Conservation (phyloP, 64 coral and sea anemone genomes). For the Platygyra sinensis region DNA sequence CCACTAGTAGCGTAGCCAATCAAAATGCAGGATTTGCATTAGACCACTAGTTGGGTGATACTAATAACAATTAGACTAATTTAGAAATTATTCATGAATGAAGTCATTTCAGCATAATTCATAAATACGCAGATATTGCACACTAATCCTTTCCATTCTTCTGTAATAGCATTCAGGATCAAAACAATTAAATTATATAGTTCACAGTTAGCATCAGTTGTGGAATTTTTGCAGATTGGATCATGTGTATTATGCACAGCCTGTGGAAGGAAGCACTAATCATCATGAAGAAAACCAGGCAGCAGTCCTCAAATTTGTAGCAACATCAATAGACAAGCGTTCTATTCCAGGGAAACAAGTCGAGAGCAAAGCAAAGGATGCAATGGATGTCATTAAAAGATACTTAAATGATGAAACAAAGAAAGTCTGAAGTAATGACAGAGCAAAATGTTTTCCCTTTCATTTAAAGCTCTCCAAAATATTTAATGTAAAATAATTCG, state of each 20-base stretch:
- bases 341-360: conserved; percentile 34
- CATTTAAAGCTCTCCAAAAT: neutral
- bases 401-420: neutral
- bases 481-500: too few species aligned
- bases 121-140: too few species aligned
- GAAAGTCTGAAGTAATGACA: neutral
- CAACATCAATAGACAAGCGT: conserved; percentile 5
- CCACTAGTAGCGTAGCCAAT: too few species aligned
- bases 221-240: neutral
- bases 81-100: too few species aligned
- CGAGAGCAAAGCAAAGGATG: conserved; percentile 2
- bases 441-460: neutral
- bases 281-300: neutral
- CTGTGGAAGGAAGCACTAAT: neutral
- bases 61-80: too few species aligned
- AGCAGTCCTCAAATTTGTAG: neutral
- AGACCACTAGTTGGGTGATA: too few species aligned
- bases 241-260: conserved; percentile 14
- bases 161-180: too few species aligned
- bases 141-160: too few species aligned
- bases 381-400: conserved; percentile 14
- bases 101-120: too few species aligned
- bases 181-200: too few species aligned
- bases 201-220: too few species aligned
- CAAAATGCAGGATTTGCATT: too few species aligned